Evolutionary conservation across 1,140 invertebrate species (phyloP).

Genomic region (Zaprionus ornatus): DNA sequence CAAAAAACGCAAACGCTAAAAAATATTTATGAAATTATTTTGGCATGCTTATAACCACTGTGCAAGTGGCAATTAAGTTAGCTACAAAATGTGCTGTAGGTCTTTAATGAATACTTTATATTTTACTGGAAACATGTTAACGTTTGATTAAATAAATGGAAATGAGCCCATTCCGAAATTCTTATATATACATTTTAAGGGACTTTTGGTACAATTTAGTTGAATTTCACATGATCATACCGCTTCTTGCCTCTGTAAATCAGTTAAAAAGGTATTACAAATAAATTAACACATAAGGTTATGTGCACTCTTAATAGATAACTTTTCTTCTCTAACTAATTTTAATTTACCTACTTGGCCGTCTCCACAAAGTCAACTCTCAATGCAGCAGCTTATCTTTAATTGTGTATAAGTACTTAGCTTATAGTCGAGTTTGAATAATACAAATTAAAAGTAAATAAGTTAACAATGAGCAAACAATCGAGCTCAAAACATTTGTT

Average conservation of each 20-base stretch:
- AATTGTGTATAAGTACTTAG: background rate
- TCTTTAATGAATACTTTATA: constrained; percentile 14
- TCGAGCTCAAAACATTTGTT: background rate
- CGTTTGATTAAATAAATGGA: background rate
- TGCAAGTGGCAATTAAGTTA: constrained; percentile 14
- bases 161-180: background rate
- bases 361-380: background rate
- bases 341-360: too few relatives aligned
- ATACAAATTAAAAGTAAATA: background rate
- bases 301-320: background rate
- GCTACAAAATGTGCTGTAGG: background rate
- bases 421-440: background rate
- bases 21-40: constrained; percentile 50
- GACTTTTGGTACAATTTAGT: too few relatives aligned
- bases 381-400: background rate
- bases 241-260: too few relatives aligned
- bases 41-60: constrained; percentile 22
- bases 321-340: too few relatives aligned
- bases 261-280: too few relatives aligned
- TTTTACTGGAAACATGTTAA: background rate
- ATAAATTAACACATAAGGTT: too few relatives aligned
- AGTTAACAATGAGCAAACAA: background rate
- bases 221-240: too few relatives aligned
- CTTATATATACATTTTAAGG: too few relatives aligned
- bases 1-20: background rate